Percentiles rank a stretch among this genome's conserved stretches.
These are phyloP conservation scores for Caenorhabditis inopinata DNA, from an alignment of 1,140 invertebrate species.

Conservation along the genomic window DNA sequence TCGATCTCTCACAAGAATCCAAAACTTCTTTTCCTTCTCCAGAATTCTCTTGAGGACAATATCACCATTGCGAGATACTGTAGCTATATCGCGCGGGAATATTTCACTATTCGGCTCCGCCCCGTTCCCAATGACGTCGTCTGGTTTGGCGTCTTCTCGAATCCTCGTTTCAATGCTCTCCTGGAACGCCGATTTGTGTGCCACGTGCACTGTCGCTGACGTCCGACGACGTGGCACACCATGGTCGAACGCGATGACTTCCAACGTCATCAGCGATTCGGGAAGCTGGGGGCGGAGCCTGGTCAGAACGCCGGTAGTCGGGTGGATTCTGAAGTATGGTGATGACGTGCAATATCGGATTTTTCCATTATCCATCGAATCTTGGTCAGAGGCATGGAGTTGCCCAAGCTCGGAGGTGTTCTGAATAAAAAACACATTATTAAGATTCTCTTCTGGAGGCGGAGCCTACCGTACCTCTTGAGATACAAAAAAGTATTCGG, in stretches of 20 bases:
- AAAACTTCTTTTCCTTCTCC: not conserved
- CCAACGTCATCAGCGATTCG: not conserved
- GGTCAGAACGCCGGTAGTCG: not conserved
- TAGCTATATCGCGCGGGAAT: not conserved
- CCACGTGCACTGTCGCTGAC: not conserved
- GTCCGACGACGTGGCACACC: not conserved
- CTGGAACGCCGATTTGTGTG: not conserved
- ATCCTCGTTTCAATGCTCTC: too few species aligned
- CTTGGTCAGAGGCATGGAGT: not conserved
- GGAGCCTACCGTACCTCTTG: not conserved
- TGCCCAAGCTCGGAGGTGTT: not conserved
- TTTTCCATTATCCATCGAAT: not conserved
- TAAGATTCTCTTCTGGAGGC: not conserved
- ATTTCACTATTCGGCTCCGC: not conserved
- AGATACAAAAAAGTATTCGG: constrained; percentile 75
- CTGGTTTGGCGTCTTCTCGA: not conserved
- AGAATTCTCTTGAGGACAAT: not conserved
- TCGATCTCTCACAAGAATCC: not conserved
- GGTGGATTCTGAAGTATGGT: not conserved
- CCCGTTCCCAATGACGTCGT: not conserved
- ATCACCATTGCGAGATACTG: not conserved
- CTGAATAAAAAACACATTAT: not conserved
- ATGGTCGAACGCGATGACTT: not conserved
- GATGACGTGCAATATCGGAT: not conserved
- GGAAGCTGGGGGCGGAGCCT: constrained; percentile 1